Evolutionary conservation across 2,113 vertebrate species (phyloP).

Genomic region (Eretmochelys imbricata): DNA sequence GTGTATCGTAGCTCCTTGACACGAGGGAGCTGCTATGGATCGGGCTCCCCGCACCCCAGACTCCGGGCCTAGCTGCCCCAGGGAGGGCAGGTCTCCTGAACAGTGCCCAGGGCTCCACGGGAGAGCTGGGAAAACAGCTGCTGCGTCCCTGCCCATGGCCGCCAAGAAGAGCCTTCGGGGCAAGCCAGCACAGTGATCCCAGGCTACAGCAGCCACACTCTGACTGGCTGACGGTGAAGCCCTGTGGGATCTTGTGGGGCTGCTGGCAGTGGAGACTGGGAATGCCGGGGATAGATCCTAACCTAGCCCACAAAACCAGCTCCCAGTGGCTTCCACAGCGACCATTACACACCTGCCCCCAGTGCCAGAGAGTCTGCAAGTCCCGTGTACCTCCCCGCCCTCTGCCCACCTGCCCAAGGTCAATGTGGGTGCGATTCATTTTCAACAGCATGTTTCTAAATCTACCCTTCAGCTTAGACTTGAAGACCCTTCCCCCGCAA

Average conservation of each 20-base stretch:
- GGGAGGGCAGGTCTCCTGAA: neutral
- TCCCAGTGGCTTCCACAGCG: neutral
- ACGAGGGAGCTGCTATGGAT: accelerated
- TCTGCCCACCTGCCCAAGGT: too few relatives aligned
- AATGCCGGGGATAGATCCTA: too few relatives aligned
- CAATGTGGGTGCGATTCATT: too few relatives aligned
- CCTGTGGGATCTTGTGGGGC: too few relatives aligned
- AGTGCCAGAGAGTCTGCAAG: too few relatives aligned
- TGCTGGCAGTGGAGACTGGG: neutral
- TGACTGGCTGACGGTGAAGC: neutral
- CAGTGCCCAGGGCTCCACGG: neutral
- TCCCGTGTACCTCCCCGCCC: too few relatives aligned
- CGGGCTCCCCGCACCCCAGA: accelerated
- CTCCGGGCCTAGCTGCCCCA: too few relatives aligned
- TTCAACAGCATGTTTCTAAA: neutral
- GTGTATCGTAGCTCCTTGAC: neutral
- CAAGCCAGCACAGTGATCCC: neutral
- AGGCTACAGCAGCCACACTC: neutral
- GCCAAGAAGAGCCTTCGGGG: neutral
- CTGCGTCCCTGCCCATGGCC: too few relatives aligned
- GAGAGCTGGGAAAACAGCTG: neutral
- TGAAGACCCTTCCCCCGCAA: neutral
- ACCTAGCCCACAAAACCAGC: neutral
- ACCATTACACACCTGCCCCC: neutral
- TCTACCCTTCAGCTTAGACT: neutral